These are phyloP conservation scores for Pristionchus entomophagus DNA, from an alignment of 2,888 invertebrate species.

Conservation along the genomic window DNA sequence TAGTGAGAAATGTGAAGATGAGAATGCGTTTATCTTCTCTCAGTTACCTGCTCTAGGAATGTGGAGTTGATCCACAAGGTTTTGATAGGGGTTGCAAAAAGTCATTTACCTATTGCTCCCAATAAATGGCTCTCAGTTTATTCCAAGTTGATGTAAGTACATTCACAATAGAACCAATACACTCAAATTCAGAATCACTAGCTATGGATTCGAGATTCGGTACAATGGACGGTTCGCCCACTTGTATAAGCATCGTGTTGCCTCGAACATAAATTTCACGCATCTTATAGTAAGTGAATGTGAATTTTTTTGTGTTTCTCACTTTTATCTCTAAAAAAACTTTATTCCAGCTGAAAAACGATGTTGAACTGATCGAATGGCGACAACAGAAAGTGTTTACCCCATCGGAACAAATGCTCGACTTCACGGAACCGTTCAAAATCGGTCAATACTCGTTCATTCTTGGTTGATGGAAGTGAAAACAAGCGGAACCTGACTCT, in stretches of 20 bases:
- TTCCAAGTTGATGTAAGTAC: too few species aligned
- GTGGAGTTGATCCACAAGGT: too few species aligned
- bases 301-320: neutral
- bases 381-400: neutral
- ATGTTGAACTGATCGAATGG: neutral
- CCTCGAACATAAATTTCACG: neutral
- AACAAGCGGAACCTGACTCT: too few species aligned
- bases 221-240: neutral
- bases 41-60: too few species aligned
- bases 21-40: too few species aligned
- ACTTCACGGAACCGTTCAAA: neutral
- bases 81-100: too few species aligned
- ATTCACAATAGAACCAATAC: too few species aligned
- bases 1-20: too few species aligned
- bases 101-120: too few species aligned
- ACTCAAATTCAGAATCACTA: neutral
- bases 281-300: neutral
- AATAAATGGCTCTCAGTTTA: too few species aligned
- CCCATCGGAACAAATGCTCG: neutral
- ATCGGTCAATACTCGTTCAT: neutral
- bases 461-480: too few species aligned
- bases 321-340: neutral
- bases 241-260: neutral
- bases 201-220: neutral
- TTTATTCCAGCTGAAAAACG: neutral